A percentile compares a stretch with the other conserved stretches of the same genome.
phyloP scores from a whole-genome alignment of 2,888 invertebrate species.

The Megalurothrips usitatus region DNA sequence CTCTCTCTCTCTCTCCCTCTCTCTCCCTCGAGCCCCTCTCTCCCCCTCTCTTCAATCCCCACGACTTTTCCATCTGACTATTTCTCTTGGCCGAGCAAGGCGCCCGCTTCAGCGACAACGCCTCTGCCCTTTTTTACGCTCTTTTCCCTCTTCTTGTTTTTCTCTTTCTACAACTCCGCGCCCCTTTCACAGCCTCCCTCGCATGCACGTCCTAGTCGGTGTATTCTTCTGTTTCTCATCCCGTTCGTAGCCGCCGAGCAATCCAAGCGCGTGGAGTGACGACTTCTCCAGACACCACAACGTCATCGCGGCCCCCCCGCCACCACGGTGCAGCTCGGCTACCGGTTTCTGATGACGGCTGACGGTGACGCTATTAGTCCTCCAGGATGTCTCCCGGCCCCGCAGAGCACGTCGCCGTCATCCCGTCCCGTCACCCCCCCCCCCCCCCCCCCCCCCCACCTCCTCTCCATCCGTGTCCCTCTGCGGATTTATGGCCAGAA shows the following conservation, averaged over 20 bases:
- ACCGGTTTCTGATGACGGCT: too few relatives aligned
- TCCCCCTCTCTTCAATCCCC: background rate
- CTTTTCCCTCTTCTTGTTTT: background rate
- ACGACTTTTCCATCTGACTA: background rate
- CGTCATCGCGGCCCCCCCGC: too few relatives aligned
- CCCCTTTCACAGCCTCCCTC: background rate
- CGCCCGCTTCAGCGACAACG: too few relatives aligned
- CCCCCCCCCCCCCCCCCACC: background rate
- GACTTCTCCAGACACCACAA: too few relatives aligned
- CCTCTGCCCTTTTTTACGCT: too few relatives aligned
- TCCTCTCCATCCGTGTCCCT: background rate
- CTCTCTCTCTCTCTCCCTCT: background rate
- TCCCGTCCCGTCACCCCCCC: background rate
- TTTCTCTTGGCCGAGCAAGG: background rate
- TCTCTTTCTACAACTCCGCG: background rate
- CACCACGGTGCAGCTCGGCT: too few relatives aligned
- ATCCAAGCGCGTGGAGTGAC: too few relatives aligned
- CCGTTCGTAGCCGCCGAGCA: too few relatives aligned
- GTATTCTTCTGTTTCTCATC: too few relatives aligned
- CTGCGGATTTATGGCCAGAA: background rate
- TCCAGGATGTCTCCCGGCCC: too few relatives aligned
- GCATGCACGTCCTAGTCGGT: too few relatives aligned
- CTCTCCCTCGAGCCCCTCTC: background rate
- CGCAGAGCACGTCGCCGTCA: background rate
- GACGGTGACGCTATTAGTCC: too few relatives aligned